Conservation (phyloP, 2,797 vertebrate species). For the Urophycis tenuis region DNA sequence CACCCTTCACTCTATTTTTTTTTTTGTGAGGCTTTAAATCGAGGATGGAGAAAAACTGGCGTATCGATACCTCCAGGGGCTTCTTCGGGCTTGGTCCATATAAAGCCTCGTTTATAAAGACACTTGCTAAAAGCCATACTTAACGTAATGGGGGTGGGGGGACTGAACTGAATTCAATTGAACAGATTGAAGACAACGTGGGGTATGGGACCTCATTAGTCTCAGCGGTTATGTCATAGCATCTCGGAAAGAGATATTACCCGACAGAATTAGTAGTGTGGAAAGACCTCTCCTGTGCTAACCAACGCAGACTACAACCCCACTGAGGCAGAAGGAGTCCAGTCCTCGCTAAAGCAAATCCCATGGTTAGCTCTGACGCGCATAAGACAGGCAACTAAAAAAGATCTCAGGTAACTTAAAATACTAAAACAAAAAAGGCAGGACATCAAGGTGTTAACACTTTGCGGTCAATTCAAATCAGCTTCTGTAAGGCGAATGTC, state of each 20-base stretch:
- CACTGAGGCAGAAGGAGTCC: constrained; percentile 11
- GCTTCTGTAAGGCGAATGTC: background rate
- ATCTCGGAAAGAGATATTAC: background rate
- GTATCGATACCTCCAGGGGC: constrained; percentile 13
- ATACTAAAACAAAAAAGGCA: background rate
- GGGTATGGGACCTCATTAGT: background rate
- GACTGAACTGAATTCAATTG: too few species aligned
- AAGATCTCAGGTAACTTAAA: background rate
- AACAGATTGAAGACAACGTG: background rate
- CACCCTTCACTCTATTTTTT: constrained; percentile 42
- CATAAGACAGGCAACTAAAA: background rate
- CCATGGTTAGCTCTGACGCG: background rate
- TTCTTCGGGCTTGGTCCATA: background rate
- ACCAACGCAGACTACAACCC: constrained; percentile 7
- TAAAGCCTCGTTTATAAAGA: background rate
- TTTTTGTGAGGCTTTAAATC: constrained; percentile 14
- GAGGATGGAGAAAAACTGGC: constrained; percentile 6
- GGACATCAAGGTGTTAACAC: background rate
- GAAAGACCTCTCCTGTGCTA: background rate
- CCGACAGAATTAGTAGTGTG: background rate
- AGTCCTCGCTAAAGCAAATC: constrained; percentile 15
- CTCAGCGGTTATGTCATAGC: background rate
- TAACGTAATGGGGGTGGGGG: too few species aligned
- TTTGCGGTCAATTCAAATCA: background rate
- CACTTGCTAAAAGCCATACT: too few species aligned